Conservation (phyloP, 1,140 invertebrate genomes). For the Battus philenor region DNA sequence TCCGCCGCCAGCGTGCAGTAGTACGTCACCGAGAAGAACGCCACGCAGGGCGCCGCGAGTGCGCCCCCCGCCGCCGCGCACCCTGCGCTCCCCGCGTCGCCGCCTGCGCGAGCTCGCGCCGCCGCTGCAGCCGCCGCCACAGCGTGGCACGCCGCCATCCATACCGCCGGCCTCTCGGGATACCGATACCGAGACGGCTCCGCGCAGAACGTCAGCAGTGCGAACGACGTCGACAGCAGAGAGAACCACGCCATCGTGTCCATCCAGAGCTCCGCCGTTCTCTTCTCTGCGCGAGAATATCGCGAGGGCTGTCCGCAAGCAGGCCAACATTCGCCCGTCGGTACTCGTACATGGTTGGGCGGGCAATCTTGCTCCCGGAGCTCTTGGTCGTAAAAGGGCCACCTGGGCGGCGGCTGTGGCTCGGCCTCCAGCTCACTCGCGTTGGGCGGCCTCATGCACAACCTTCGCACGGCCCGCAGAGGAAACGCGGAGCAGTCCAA, state of each 20-base stretch:
- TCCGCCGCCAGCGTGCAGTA: constrained; percentile 88
- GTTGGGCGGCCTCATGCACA: constrained; percentile 77
- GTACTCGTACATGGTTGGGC: constrained; percentile 50
- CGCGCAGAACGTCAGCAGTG: constrained; percentile 91
- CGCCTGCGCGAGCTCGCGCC: constrained; percentile 81
- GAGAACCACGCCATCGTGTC: constrained; percentile 90
- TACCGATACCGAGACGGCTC: constrained; percentile 89
- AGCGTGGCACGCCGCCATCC: constrained; percentile 90
- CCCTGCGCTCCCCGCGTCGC: constrained; percentile 77
- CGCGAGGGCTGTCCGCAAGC: constrained; percentile 83
- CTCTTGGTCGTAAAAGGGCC: constrained; percentile 56
- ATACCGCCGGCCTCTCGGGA: constrained; percentile 91
- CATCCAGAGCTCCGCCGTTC: constrained; percentile 87
- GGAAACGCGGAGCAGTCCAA: constrained; percentile 84
- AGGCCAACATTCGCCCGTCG: constrained; percentile 76
- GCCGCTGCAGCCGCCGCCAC: constrained; percentile 84
- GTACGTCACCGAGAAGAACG: constrained; percentile 90
- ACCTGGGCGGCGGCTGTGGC: constrained; percentile 46
- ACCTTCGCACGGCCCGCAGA: constrained; percentile 70
- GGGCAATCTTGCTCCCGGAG: constrained; percentile 51
- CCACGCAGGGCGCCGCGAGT: constrained; percentile 87
- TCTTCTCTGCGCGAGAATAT: constrained; percentile 84
- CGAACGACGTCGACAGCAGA: constrained; percentile 89
- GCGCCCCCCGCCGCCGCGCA: constrained; percentile 81
- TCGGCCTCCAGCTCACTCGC: constrained; percentile 54